Conservation (phyloP, 2,888 invertebrate species). For the Protula sp. region DNA sequence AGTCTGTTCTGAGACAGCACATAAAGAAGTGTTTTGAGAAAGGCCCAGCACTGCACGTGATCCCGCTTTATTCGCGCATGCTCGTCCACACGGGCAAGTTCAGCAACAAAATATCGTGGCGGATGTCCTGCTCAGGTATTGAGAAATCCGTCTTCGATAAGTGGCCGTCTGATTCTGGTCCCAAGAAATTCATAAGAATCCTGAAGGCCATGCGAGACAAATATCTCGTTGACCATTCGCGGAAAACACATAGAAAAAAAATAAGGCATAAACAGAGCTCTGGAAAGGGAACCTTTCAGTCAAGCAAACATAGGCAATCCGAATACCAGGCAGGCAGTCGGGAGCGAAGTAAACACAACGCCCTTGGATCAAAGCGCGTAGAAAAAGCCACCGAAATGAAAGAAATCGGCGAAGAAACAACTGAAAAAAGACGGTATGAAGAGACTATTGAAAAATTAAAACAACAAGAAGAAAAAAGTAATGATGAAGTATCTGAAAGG, state of each 20-base stretch:
- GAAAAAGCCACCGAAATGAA: no score
- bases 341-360: no score
- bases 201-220: background rate
- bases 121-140: background rate
- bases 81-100: background rate
- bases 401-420: no score
- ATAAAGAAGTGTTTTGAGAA: background rate
- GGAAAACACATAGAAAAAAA: background rate
- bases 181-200: background rate
- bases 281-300: no score
- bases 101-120: background rate
- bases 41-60: background rate
- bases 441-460: no score
- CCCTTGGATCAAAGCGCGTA: no score
- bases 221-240: background rate
- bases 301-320: no score
- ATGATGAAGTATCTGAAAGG: no score
- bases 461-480: no score
- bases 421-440: no score
- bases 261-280: background rate
- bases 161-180: background rate
- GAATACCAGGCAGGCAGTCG: no score
- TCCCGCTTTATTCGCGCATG: background rate
- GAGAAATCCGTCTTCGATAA: background rate
- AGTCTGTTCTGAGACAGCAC: background rate